Evolutionary conservation across 2,113 vertebrate species (phyloP).

Genomic region (Petaurus breviceps): DNA sequence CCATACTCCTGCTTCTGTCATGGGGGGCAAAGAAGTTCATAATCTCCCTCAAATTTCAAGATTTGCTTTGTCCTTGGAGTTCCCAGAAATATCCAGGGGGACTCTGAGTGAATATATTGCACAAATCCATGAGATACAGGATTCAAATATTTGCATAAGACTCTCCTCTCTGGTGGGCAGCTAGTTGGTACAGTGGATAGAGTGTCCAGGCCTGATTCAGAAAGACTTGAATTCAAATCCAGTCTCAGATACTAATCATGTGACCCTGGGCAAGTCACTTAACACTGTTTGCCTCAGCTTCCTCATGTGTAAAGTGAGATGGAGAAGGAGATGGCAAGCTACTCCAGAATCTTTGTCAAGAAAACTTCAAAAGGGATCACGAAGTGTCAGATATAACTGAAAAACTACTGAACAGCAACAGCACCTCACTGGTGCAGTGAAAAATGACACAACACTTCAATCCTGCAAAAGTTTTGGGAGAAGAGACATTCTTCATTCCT

Average conservation of each 20-base stretch:
- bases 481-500: neutral
- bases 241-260: neutral
- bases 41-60: too few relatives aligned
- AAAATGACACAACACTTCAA: neutral
- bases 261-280: neutral
- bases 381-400: neutral
- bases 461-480: neutral
- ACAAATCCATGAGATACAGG: too few relatives aligned
- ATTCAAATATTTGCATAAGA: too few relatives aligned
- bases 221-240: neutral
- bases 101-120: neutral
- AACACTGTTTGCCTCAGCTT: neutral
- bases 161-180: too few relatives aligned
- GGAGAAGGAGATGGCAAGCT: neutral
- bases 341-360: neutral
- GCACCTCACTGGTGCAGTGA: too few relatives aligned
- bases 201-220: neutral
- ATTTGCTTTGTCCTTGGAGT: too few relatives aligned
- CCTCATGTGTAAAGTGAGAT: neutral
- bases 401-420: too few relatives aligned
- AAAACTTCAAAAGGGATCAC: neutral
- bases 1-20: neutral
- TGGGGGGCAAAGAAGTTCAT: too few relatives aligned
- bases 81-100: too few relatives aligned
- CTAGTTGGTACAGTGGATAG: neutral